These are phyloP conservation scores for Actenoides hombroni DNA, from an alignment of 2,113 vertebrate genomes.

Conservation along the genomic window DNA sequence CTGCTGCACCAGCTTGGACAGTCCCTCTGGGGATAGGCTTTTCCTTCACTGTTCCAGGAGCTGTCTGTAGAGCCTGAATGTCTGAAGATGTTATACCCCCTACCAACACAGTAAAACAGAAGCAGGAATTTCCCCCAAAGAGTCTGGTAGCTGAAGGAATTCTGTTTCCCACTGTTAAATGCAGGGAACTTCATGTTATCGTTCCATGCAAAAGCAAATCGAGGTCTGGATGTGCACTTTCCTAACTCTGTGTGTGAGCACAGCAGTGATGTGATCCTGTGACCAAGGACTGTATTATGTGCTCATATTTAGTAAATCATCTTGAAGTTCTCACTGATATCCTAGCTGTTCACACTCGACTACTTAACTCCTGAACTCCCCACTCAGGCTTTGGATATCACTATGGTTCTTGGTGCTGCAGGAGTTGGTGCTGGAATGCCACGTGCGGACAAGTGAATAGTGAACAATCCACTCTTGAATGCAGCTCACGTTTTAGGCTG, in stretches of 20 bases:
- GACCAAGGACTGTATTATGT: not conserved
- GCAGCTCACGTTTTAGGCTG: not conserved
- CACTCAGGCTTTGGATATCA: not conserved
- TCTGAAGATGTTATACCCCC: not conserved
- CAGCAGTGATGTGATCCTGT: not conserved
- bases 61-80: not conserved
- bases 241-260: not conserved
- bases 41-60: not conserved
- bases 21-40: not conserved
- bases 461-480: not conserved
- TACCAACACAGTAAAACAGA: not conserved
- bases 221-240: not conserved
- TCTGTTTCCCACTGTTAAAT: not conserved
- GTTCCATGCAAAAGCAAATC: not conserved
- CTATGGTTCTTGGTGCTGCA: not conserved
- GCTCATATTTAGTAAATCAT: not conserved
- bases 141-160: not conserved
- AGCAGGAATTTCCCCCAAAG: not conserved
- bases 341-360: not conserved
- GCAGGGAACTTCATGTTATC: not conserved
- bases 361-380: not conserved
- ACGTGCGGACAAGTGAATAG: not conserved
- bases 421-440: not conserved
- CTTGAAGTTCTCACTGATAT: not conserved
- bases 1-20: not conserved